phyloP scores from a whole-genome alignment of 2,888 invertebrate genomes.

The Tupiocoris notatus region DNA sequence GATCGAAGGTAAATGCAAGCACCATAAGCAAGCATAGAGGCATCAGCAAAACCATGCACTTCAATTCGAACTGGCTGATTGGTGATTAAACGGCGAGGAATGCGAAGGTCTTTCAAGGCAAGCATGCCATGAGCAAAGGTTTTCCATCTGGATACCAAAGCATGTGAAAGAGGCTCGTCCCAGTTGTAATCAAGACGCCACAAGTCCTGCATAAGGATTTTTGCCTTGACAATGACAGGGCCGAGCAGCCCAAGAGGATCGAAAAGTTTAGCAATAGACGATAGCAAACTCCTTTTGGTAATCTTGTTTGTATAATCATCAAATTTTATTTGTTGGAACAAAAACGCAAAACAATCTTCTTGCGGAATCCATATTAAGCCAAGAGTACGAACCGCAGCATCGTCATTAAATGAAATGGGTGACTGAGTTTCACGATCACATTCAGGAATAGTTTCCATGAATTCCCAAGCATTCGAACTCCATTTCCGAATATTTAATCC shows the following conservation, averaged over 20 bases:
- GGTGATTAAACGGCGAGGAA: no score
- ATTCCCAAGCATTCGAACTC: conserved; percentile 1
- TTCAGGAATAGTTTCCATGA: background rate
- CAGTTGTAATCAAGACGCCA: conserved; percentile 8
- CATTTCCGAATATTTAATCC: conserved; percentile 22
- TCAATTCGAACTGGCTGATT: no score
- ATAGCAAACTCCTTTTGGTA: background rate
- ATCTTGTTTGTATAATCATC: background rate
- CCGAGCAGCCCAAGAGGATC: no score
- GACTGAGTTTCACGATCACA: background rate
- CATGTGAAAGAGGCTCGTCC: no score
- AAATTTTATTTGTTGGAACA: conserved; percentile 1
- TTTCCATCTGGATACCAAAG: no score
- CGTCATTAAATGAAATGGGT: conserved; percentile 17
- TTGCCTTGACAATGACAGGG: conserved; percentile 20
- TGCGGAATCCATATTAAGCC: conserved; percentile 12
- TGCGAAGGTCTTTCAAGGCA: no score
- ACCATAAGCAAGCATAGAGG: background rate
- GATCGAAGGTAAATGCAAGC: background rate
- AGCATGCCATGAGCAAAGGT: no score
- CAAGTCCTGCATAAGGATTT: conserved; percentile 15
- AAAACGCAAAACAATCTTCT: conserved; percentile 14
- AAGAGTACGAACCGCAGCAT: conserved; percentile 8
- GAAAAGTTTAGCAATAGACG: no score
- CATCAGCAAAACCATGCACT: background rate